These are phyloP conservation scores for Phrynocephalus guinanensis DNA, from an alignment of 2,797 vertebrate genomes.

Conservation along the genomic window DNA sequence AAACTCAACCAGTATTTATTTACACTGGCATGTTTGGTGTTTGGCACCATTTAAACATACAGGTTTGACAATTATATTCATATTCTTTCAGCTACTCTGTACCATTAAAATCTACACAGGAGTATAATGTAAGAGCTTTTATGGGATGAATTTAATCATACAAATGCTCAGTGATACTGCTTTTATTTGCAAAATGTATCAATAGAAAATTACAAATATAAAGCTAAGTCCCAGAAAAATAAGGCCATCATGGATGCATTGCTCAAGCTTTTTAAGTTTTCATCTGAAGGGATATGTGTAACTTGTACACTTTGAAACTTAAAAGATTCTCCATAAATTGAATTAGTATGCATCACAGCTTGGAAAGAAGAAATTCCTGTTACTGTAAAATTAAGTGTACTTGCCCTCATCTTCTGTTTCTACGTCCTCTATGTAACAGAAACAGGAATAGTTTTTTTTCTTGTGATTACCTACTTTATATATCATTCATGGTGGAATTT, in stretches of 20 bases:
- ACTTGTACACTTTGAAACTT: not conserved
- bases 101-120: constrained; percentile 5
- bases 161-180: constrained; percentile 5
- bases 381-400: not conserved
- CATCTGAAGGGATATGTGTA: not conserved
- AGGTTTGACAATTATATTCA: not conserved
- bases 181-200: constrained; percentile 33
- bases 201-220: constrained; percentile 11
- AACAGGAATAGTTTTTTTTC: not conserved
- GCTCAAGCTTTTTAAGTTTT: not conserved
- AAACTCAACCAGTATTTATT: not conserved
- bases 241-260: not conserved
- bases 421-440: no score
- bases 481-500: not conserved
- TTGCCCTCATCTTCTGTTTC: not conserved
- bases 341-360: not conserved
- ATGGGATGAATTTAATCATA: constrained; percentile 21
- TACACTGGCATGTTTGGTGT: not conserved
- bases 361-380: not conserved
- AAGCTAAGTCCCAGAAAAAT: constrained; percentile 20
- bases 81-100: not conserved
- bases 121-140: constrained; percentile 20
- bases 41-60: not conserved
- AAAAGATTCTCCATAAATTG: not conserved
- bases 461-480: not conserved